Percentiles rank a stretch among this genome's conserved stretches.
These are phyloP conservation scores for Atherix ibis DNA, from an alignment of 2,888 invertebrate genomes.

Conservation along the genomic window DNA sequence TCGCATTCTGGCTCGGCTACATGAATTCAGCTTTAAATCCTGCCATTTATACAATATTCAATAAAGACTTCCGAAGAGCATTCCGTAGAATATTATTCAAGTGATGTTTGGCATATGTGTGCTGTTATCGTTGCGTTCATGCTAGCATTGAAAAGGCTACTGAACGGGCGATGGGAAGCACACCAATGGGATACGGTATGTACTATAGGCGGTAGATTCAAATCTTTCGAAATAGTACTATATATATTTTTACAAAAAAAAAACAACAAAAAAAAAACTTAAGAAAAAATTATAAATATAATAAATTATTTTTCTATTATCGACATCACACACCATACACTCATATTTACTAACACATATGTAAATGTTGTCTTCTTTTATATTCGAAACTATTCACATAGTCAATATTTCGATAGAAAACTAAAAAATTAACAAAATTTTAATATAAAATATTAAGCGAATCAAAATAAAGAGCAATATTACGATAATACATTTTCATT, in stretches of 20 bases:
- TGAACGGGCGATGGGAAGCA: constrained; percentile 34
- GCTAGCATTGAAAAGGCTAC: constrained; percentile 34
- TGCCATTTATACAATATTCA: constrained; percentile 92
- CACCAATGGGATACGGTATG: constrained; percentile 33
- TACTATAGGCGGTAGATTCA: constrained; percentile 17
- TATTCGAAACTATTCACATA: no score
- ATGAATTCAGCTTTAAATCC: constrained; percentile 95
- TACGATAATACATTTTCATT: no score
- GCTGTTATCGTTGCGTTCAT: constrained; percentile 59
- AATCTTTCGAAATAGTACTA: not conserved
- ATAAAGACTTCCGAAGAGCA: constrained; percentile 91
- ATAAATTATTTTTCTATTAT: no score
- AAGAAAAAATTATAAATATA: no score
- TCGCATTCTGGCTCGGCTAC: constrained; percentile 94
- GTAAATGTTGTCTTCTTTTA: no score
- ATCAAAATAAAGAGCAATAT: no score
- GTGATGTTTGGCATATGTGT: constrained; percentile 79
- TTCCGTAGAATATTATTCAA: constrained; percentile 91
- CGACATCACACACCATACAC: no score
- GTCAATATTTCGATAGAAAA: no score
- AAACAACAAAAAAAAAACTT: not conserved
- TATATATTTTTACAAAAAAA: not conserved
- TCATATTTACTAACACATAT: no score
- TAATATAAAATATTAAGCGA: no score
- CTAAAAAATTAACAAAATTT: no score